Evolutionary conservation across 2,113 vertebrate species (phyloP).

Genomic region (Camarhynchus parvulus): DNA sequence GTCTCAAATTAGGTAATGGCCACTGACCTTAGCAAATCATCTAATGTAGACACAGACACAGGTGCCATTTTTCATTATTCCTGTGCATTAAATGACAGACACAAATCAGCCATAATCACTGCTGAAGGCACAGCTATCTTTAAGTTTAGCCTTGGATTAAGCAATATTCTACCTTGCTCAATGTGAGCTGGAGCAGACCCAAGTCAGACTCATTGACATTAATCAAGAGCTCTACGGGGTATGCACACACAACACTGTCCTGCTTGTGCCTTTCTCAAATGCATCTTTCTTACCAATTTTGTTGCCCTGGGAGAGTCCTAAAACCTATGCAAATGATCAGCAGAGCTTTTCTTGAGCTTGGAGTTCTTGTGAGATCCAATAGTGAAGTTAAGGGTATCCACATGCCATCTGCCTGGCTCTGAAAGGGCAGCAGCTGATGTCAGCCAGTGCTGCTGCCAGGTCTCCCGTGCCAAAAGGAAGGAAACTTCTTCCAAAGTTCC

Average conservation of each 20-base stretch:
- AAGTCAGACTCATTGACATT: background rate
- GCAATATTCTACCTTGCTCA: background rate
- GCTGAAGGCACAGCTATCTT: background rate
- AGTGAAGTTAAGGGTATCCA: background rate
- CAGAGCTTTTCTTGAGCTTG: background rate
- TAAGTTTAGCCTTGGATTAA: conserved; percentile 20
- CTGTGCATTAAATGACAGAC: background rate
- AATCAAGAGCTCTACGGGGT: background rate
- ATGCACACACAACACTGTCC: background rate
- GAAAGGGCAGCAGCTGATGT: background rate
- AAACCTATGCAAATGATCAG: background rate
- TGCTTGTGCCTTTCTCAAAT: background rate
- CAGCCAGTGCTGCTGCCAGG: background rate
- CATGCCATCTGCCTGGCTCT: background rate
- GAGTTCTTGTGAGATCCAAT: background rate
- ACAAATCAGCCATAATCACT: conserved; percentile 24
- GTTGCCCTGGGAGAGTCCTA: background rate
- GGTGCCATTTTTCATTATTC: background rate
- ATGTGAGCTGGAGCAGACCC: background rate
- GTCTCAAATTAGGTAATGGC: background rate
- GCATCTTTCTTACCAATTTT: background rate
- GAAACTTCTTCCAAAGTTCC: background rate
- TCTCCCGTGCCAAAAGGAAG: background rate
- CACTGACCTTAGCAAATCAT: background rate
- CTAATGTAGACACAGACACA: background rate